Evolutionary conservation across 1,140 invertebrate species (phyloP).

Genomic region (Drosophila lacteicornis): DNA sequence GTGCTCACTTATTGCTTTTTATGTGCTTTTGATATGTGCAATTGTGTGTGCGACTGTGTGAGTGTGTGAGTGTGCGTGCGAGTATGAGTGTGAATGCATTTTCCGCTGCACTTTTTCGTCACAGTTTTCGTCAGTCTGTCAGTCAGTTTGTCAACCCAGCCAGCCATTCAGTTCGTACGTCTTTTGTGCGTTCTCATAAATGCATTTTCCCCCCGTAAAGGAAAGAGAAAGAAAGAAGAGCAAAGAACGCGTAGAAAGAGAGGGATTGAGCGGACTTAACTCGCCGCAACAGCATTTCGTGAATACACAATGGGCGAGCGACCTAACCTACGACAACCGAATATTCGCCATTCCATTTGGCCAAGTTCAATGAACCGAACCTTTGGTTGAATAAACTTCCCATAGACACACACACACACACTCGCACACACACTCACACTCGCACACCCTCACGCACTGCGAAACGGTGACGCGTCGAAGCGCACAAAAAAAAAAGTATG

Average conservation of each 20-base stretch:
- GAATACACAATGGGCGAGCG: constrained; percentile 72
- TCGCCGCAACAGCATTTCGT: constrained; percentile 79
- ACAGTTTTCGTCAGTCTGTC: constrained; percentile 60
- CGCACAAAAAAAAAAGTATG: constrained; percentile 57
- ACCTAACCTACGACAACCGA: constrained; percentile 82
- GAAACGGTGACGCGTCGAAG: constrained; percentile 67
- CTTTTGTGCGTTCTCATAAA: constrained; percentile 66
- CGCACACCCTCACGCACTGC: constrained; percentile 34
- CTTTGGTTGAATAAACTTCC: constrained; percentile 83
- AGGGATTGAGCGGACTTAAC: constrained; percentile 59
- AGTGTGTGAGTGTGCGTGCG: constrained; percentile 20
- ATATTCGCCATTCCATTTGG: constrained; percentile 82
- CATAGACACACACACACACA: constrained; percentile 34
- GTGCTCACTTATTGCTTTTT: constrained; percentile 78
- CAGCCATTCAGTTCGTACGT: constrained; percentile 45
- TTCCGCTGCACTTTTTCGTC: constrained; percentile 75
- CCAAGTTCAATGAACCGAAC: constrained; percentile 81
- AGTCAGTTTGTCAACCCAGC: constrained; percentile 52
- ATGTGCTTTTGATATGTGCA: constrained; percentile 71
- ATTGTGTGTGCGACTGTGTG: constrained; percentile 27
- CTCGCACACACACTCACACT: constrained; percentile 4
- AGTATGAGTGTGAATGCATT: constrained; percentile 59
- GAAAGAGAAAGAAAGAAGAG: constrained; percentile 14
- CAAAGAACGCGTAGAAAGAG: constrained; percentile 2
- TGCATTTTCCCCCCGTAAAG: constrained; percentile 15